A percentile compares a stretch with the other conserved stretches of the same genome.
phyloP scores from a whole-genome alignment of 2,888 invertebrate species.

The Pecten maximus region DNA sequence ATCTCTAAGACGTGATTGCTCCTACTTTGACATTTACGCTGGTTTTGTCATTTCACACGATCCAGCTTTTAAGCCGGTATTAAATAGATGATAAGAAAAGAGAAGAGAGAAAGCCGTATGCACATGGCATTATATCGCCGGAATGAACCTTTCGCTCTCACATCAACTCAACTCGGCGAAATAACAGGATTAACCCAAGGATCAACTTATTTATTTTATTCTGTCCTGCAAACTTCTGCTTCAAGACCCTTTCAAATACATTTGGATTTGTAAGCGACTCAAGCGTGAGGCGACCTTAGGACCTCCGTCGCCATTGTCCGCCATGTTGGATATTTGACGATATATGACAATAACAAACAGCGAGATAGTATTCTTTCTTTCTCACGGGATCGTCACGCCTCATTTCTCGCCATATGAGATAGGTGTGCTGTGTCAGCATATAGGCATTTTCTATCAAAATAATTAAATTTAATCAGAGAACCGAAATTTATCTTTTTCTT shows the following conservation, averaged over 20 bases:
- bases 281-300: background rate
- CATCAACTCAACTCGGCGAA: slow-evolving; percentile 13
- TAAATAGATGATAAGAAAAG: background rate
- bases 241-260: background rate
- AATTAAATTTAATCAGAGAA: slow-evolving; percentile 31
- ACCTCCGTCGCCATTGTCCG: background rate
- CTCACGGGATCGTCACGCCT: background rate
- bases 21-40: background rate
- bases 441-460: slow-evolving; percentile 9
- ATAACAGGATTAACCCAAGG: slow-evolving; percentile 6
- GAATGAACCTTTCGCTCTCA: background rate
- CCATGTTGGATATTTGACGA: slow-evolving; percentile 7
- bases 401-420: background rate
- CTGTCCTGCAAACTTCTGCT: slow-evolving; percentile 35
- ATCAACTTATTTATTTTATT: slow-evolving; percentile 26
- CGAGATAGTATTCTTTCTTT: background rate
- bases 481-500: slow-evolving; percentile 27
- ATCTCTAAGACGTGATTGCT: background rate
- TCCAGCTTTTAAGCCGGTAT: background rate
- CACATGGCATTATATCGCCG: slow-evolving; percentile 5
- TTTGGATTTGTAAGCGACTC: background rate
- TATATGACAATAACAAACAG: background rate
- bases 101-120: background rate
- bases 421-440: slow-evolving; percentile 30
- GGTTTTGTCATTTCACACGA: slow-evolving; percentile 21